These are phyloP conservation scores for Ciconia nigra DNA, from an alignment of 2,797 vertebrate genomes.

Conservation along the genomic window DNA sequence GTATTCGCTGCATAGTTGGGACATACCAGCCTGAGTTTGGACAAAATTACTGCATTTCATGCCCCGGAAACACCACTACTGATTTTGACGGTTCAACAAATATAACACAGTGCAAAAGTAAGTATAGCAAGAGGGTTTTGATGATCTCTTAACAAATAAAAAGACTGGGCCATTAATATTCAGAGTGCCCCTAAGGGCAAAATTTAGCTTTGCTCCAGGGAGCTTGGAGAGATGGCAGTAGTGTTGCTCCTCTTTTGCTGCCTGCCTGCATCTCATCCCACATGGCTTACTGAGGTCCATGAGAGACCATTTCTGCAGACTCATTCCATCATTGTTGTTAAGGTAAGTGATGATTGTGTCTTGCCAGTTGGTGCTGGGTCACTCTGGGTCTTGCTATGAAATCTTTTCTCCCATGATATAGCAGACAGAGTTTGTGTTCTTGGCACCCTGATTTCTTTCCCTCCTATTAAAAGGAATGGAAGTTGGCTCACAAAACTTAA, in stretches of 20 bases:
- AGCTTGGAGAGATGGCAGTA: background rate
- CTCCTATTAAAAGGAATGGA: background rate
- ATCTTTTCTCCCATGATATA: background rate
- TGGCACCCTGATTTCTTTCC: background rate
- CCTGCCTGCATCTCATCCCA: background rate
- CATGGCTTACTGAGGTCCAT: background rate
- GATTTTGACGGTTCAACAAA: constrained; percentile 98
- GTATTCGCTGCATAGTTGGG: constrained; percentile 87
- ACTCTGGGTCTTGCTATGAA: background rate
- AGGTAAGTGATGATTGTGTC: background rate
- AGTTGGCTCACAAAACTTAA: background rate
- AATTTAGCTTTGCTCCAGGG: background rate
- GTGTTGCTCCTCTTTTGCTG: background rate
- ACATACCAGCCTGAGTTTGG: constrained; percentile 94
- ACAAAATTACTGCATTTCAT: constrained; percentile 90
- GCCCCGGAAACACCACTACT: constrained; percentile 94
- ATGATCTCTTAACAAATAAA: background rate
- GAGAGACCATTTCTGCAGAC: background rate
- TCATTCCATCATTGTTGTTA: background rate
- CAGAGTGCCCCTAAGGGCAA: background rate
- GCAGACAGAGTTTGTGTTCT: background rate
- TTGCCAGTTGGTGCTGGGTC: background rate
- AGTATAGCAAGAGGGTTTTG: constrained; percentile 33
- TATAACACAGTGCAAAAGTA: constrained; percentile 98
- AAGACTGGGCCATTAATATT: background rate